Base-by-base conservation (phyloP, 1,140 invertebrate species). In the Lordiphosa clarofinis region DNA sequence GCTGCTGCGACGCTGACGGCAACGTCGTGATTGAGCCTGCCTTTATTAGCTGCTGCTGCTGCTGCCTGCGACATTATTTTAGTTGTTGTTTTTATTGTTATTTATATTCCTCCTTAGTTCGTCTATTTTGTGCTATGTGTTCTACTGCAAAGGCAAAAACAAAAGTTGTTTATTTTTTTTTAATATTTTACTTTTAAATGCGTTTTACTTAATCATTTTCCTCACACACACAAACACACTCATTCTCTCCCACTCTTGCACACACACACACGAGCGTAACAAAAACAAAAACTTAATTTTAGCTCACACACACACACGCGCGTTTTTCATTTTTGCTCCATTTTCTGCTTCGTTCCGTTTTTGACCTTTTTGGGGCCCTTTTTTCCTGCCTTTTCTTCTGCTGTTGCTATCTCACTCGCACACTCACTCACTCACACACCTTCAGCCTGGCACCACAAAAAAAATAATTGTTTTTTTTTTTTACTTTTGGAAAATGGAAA, bases 201-300 rank as follows among this genome's bases (percentile, higher is more conserved):
- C 76, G 76, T 82, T 81, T 68, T 64, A 81, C 67, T 59, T 72
- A 76, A 69, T 67, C 19, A 35, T 43, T 61, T 44, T 54, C 31
- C 9, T 44, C 43, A 40, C 58, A 35, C 63, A 68, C 39, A 13
- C 39, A 33, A 44, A 21, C 56, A 35, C 15, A 15, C 15, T 35
- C 60, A 46, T 39, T 13, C 48, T 43, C 58, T 37, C 12, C 13
- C 46, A 35, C 58, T 33, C 46, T 24, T 35, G 15, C 15, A 15
- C 15, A 15, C 38, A 37, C 55, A 39, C 39, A 55, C 73, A 59
- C 73, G 54, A 56, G 50, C 82, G 52, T 56, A 84, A 82, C 69
- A 82, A 84, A 73, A 82, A 82, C 73, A 82, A 78, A 84, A 78
- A 82, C 66, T 82, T 82, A 76, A 84, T 84, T 82, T 84, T 84